Base-by-base conservation (phyloP, 1,140 invertebrate genomes). In the Hyles euphorbiae region DNA sequence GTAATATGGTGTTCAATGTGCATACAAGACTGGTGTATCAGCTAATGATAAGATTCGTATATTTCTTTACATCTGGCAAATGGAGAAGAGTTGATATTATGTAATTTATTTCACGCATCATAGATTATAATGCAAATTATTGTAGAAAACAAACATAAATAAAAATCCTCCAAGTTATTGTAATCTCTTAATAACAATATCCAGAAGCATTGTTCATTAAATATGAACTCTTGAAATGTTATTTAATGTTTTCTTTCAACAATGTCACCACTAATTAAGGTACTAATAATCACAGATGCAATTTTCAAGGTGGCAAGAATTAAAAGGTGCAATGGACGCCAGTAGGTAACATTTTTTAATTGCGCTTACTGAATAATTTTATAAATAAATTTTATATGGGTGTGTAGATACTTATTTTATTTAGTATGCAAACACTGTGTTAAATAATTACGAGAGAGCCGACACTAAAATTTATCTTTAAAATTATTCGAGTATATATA, bases 261-360 rank as follows among this genome's bases (percentile, higher is more conserved):
- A 65, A 64, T 53, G 50, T 58, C 55, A 51, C 48, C 45, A 66
- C 55, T 60, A 40, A 40, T 40, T 22, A 65, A 68, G 63, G 64
- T 70, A 67, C 63, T 65, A 58, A 69, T 74, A 82, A 84, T 84
- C 81, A 84, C 80, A 84, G 80, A 78, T 74, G 72, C 67, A 77
- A 72, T 74, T 68, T 73, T 71, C 61, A 68, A 67, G 63, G 58
- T 73, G 78, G 78, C 78, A 81, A 81, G 78, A 74, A 61, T 54
- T 57, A 68, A 47, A 11, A 11, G n/a, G n/a, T 10, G n/a, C n/a
- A 48, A n/a, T n/a, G 12, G 12, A 5, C n/a, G 5, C 7, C n/a
- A 5, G n/a, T 48, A 48, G 46, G 36, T 8, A 40, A 40, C 36
- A 11, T 48, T 48, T 1, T 48, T 10, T 7, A 48, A 10, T 5